phyloP scores from a whole-genome alignment of 2,797 vertebrate species.

The Myotis vivesi region DNA sequence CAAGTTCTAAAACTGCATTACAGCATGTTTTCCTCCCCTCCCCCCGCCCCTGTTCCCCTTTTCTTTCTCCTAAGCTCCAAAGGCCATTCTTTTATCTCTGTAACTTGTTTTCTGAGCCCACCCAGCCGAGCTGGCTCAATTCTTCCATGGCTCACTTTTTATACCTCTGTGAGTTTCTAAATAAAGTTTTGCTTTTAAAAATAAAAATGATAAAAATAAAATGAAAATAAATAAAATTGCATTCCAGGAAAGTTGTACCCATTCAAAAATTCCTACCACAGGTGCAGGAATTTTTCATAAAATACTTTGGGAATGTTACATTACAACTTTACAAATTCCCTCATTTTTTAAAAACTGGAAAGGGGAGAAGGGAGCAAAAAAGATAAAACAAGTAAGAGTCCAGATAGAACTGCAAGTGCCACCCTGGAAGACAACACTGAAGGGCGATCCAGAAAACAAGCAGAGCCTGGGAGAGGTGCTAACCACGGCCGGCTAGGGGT shows the following conservation, averaged over 20 bases:
- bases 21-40: no score
- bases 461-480: background rate
- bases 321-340: background rate
- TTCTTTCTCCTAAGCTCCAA: background rate
- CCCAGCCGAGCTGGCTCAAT: background rate
- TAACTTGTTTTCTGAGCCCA: background rate
- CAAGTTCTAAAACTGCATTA: background rate
- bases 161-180: background rate
- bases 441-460: background rate
- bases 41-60: background rate
- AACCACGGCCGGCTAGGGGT: background rate
- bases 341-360: background rate
- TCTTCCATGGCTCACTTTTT: background rate
- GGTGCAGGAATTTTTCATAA: background rate
- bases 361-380: background rate
- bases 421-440: background rate
- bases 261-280: background rate
- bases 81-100: background rate
- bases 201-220: background rate
- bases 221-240: background rate
- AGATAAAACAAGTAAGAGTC: background rate
- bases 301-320: conserved; percentile 1
- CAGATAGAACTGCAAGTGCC: background rate
- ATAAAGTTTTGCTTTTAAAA: background rate
- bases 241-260: background rate